Conservation (phyloP, 2,888 invertebrate genomes). For the Himalopsyche tibetana region DNA sequence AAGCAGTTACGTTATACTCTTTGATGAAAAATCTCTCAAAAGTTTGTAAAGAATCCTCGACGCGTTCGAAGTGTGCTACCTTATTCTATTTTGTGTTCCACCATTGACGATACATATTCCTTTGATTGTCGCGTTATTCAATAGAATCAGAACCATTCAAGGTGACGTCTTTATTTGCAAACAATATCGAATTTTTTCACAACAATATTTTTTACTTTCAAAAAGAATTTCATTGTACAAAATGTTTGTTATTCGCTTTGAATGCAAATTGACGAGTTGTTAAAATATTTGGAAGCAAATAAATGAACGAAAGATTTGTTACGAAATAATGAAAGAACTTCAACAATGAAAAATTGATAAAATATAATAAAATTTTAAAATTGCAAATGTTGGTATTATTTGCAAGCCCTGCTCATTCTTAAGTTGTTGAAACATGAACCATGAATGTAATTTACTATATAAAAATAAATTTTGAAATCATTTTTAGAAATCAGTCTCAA, state of each 20-base stretch:
- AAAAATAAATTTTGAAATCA: too few species aligned
- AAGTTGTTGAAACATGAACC: too few species aligned
- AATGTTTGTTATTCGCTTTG: neutral
- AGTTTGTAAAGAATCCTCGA: neutral
- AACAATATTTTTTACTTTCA: neutral
- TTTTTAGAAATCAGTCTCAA: too few species aligned
- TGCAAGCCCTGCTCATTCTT: too few species aligned
- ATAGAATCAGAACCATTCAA: neutral
- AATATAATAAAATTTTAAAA: too few species aligned
- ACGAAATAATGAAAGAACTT: too few species aligned
- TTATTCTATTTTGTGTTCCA: constrained; percentile 19
- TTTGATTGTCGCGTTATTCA: neutral
- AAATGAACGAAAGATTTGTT: too few species aligned
- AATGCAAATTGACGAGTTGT: neutral
- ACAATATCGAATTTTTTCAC: neutral
- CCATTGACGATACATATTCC: constrained; percentile 8
- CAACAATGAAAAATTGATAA: too few species aligned
- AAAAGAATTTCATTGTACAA: neutral
- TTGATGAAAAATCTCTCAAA: constrained; percentile 1
- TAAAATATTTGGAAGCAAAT: too few species aligned
- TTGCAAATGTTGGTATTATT: too few species aligned
- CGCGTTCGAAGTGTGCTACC: neutral
- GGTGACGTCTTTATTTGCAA: constrained; percentile 34
- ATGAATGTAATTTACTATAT: too few species aligned
- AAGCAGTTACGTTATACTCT: neutral